Percentiles rank a stretch among this genome's conserved stretches.
phyloP scores from a whole-genome alignment of 1,140 invertebrate species.

The Bombus vancouverensis region DNA sequence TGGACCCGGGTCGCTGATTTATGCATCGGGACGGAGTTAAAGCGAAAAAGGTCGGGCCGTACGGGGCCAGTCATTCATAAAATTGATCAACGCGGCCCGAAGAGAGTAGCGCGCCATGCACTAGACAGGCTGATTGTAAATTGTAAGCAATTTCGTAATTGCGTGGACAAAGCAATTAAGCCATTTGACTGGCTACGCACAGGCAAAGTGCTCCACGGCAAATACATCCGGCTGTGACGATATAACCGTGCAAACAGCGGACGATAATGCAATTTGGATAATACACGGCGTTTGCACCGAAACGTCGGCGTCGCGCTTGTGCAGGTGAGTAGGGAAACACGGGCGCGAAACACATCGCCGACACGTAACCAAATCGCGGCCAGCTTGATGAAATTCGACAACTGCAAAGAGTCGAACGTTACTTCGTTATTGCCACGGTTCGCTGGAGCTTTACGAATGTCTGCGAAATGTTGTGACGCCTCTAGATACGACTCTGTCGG shows the following conservation, averaged over 20 bases:
- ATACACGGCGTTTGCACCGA: constrained; percentile 64
- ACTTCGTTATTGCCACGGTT: constrained; percentile 3
- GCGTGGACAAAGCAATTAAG: constrained; percentile 78
- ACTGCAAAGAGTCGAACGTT: constrained; percentile 53
- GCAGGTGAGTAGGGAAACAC: constrained; percentile 45
- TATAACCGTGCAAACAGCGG: constrained; percentile 73
- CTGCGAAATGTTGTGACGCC: not conserved
- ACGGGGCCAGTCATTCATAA: constrained; percentile 30
- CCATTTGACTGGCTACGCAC: constrained; percentile 73
- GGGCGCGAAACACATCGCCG: constrained; percentile 27
- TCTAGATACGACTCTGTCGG: not conserved
- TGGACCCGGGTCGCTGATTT: constrained; percentile 53
- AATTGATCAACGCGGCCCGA: constrained; percentile 35
- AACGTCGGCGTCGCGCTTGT: constrained; percentile 27
- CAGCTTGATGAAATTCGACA: constrained; percentile 63
- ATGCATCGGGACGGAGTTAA: constrained; percentile 51
- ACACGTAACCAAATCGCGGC: constrained; percentile 47
- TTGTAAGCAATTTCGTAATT: constrained; percentile 80
- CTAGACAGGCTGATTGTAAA: constrained; percentile 72
- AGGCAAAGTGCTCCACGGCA: constrained; percentile 65
- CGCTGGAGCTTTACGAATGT: not conserved
- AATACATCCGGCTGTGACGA: constrained; percentile 68
- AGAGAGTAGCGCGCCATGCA: constrained; percentile 33
- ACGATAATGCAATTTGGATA: constrained; percentile 77
- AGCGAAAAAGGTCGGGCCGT: constrained; percentile 54